Conservation (phyloP, 2,888 invertebrate species). For the Harmothoe impar region DNA sequence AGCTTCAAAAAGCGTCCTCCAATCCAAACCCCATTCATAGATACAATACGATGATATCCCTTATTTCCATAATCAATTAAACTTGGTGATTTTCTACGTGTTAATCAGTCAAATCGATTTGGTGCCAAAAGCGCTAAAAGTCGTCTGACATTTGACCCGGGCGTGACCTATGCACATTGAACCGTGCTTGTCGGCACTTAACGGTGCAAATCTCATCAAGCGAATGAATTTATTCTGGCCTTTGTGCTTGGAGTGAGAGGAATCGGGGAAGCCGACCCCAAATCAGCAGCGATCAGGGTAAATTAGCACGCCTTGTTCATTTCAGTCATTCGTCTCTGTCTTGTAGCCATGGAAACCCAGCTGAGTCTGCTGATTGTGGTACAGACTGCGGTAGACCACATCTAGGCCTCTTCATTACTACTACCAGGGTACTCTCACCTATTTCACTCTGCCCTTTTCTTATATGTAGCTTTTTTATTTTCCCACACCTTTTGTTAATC, state of each 20-base stretch:
- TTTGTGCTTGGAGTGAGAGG: not conserved
- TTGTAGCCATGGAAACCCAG: not conserved
- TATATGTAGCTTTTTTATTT: too few relatives aligned
- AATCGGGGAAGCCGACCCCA: not conserved
- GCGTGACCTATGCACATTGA: not conserved
- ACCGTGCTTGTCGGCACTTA: too few relatives aligned
- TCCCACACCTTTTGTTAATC: too few relatives aligned
- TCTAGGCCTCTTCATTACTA: too few relatives aligned
- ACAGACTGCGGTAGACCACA: not conserved
- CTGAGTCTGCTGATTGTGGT: too few relatives aligned
- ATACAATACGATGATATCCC: too few relatives aligned
- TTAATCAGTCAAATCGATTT: not conserved
- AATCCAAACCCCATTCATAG: too few relatives aligned
- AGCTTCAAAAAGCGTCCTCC: too few relatives aligned
- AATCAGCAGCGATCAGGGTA: not conserved
- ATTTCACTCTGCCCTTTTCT: too few relatives aligned
- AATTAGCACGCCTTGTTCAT: not conserved
- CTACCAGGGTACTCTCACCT: too few relatives aligned
- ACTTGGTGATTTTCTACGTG: not conserved
- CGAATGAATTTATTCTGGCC: not conserved
- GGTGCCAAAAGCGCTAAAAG: conserved; percentile 15
- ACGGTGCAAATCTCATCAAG: not conserved
- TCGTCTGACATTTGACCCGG: not conserved
- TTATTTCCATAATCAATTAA: too few relatives aligned
- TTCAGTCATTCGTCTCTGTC: not conserved